Evolutionary conservation across 2,797 vertebrate genomes (phyloP).

Genomic region (Acropternis orthonyx): DNA sequence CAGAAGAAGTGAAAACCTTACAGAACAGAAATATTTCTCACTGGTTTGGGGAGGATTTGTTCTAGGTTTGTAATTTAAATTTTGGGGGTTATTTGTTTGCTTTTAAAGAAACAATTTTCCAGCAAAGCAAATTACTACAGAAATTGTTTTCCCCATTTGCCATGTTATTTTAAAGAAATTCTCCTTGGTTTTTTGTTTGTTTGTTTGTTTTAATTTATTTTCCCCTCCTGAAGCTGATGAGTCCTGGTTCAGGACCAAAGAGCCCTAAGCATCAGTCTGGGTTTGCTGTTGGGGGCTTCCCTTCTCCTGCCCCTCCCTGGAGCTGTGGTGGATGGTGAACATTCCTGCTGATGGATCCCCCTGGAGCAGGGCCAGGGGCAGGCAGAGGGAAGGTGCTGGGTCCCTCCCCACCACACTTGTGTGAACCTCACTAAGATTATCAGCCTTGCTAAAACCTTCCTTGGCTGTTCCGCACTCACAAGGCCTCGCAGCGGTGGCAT

Average conservation of each 20-base stretch:
- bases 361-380: background rate
- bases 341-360: accelerated
- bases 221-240: background rate
- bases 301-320: background rate
- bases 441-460: background rate
- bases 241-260: background rate
- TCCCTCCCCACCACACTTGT: background rate
- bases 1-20: background rate
- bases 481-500: background rate
- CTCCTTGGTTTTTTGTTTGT: background rate
- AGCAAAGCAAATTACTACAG: background rate
- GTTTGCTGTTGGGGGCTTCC: background rate
- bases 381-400: background rate
- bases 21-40: background rate
- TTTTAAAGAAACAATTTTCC: background rate
- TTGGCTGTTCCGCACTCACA: background rate
- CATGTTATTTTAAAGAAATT: background rate
- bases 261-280: background rate
- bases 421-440: background rate
- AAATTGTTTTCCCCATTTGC: background rate
- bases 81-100: background rate
- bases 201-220: background rate
- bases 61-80: background rate
- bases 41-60: background rate
- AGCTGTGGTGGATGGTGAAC: accelerated